Conservation (phyloP, 2,888 invertebrate species). For the Didymodactylos carnosus region DNA sequence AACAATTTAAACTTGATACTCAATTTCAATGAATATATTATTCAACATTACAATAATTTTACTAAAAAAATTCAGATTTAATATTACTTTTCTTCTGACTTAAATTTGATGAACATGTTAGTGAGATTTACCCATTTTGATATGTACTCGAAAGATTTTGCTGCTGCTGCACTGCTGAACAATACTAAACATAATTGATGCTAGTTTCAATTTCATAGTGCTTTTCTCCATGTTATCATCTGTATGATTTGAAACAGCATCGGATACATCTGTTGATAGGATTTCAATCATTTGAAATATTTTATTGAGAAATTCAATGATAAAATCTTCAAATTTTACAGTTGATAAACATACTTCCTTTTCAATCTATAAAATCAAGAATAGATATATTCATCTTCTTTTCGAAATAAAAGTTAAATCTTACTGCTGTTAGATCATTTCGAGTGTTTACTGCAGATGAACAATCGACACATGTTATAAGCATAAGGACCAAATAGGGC, state of each 20-base stretch:
- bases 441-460: neutral
- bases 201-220: neutral
- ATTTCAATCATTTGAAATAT: conserved; percentile 2
- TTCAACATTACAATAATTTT: no score
- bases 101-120: no score
- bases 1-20: no score
- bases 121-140: no score
- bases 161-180: neutral
- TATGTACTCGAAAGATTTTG: neutral
- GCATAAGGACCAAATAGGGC: neutral
- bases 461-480: neutral
- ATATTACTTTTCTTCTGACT: no score
- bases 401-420: no score
- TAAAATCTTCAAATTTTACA: conserved; percentile 68
- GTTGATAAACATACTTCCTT: conserved; percentile 52
- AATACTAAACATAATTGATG: neutral
- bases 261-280: conserved; percentile 1
- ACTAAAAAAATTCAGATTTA: no score
- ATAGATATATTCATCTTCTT: no score
- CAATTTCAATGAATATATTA: no score
- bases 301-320: conserved; percentile 47
- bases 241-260: neutral
- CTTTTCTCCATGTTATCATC: neutral
- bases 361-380: conserved; percentile 40
- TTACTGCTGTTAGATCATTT: neutral